Evolutionary conservation across 2,888 invertebrate species (phyloP), one percentile per base, ranked within the genome.

Genomic region (Osmoderma eremita): DNA sequence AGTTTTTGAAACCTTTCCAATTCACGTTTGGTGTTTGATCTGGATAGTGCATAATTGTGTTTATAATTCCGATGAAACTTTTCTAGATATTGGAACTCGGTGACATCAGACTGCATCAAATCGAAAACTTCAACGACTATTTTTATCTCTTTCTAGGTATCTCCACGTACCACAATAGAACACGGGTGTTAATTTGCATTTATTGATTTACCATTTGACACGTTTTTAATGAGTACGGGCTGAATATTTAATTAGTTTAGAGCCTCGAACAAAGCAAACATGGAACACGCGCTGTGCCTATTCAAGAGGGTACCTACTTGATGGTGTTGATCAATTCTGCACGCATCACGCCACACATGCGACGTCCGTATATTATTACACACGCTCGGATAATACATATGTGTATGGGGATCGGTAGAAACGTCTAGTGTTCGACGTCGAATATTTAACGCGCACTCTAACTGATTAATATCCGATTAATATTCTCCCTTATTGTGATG

Each of bases 191-290:
- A 61, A 61, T 61, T 61, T 61, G 30, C 58, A 61, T 61, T 61
- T 61, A 61, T 61, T 61, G 58, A 61, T 61, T 61, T 61, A 61
- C 58, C 58, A 61, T 48, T 61, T 61, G 30, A 48, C 48, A 61
- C 58, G 58, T 61, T 61, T 61, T 45, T 61, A 61, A 61, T 61
- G 58, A 61, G 8, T 41, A 18, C 45, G 36, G 10, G 1, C 58
- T 24, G 58, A 45, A 61, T 61, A 30, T 45, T 61, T 45, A 45
- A 45, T 61, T 61, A 30, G 17, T 48, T 61, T 17, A 6, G 24
- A 20, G 42, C 17, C n/a, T 30, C 48, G 17, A 45, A 58, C 45
- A 61, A 56, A 56, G 24, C 15, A 56, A 56, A 42, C 53, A 53
- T 17, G 17, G 10, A 53, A 42, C 36, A 36, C 15, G 24, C 58